Percentiles rank a stretch among this genome's conserved stretches.
Conservation (phyloP, 1,140 invertebrate species). For the Andricus grossulariae region DNA sequence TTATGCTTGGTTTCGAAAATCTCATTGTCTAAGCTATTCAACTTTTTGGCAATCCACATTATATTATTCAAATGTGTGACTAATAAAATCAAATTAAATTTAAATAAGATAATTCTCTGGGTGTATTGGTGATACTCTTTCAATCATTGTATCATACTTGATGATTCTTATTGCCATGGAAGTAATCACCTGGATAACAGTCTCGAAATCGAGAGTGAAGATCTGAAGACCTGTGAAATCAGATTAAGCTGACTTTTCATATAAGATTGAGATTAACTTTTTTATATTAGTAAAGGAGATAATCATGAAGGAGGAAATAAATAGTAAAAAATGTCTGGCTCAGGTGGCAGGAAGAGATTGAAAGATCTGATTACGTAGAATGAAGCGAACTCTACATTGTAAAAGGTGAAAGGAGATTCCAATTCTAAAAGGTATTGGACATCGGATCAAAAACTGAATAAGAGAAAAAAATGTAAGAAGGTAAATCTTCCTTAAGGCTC, state of each 20-base stretch:
- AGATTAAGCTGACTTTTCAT: not conserved
- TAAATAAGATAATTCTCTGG: no score
- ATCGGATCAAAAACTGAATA: conserved; percentile 13
- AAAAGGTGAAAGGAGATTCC: conserved; percentile 1
- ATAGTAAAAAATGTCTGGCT: not conserved
- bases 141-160: conserved; percentile 23
- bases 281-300: not conserved
- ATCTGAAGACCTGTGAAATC: conserved; percentile 56
- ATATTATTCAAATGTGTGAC: no score
- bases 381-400: conserved; percentile 8
- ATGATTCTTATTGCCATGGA: conserved; percentile 21
- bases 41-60: no score
- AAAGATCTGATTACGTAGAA: conserved; percentile 9
- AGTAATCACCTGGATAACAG: conserved; percentile 37
- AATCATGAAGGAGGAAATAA: not conserved
- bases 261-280: not conserved
- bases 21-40: no score
- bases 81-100: no score
- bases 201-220: conserved; percentile 49
- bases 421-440: conserved; percentile 23
- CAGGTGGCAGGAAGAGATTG: not conserved
- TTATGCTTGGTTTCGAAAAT: no score
- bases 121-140: no score
- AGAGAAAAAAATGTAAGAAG: conserved; percentile 32
- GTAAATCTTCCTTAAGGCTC: not conserved